Percentiles rank a stretch among this genome's conserved stretches.
Conservation (phyloP, 2,113 vertebrate genomes). For the Rattus norvegicus region GRCr8 NC_086029.1:82068001-82068500, state of each 20-base stretch:
- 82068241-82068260: too few relatives aligned
- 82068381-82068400: background rate
- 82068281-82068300: too few relatives aligned
- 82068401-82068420: slow-evolving; percentile 15
- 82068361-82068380: slow-evolving; percentile 8
- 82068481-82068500: background rate
- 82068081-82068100: background rate
- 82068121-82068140: background rate
- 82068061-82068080: background rate
- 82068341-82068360: background rate
- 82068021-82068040: background rate
- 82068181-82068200: too few relatives aligned
- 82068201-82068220: too few relatives aligned
- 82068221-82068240: too few relatives aligned
- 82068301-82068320: too few relatives aligned
- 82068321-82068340: background rate
- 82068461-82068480: slow-evolving; percentile 40
- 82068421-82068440: slow-evolving; percentile 48
- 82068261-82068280: too few relatives aligned
- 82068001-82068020: slow-evolving; percentile 25
- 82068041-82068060: background rate
- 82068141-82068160: background rate
- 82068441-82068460: slow-evolving; percentile 26
- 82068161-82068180: background rate
- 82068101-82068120: background rate